These are phyloP conservation scores for Delia radicum DNA, from an alignment of 1,140 invertebrate species.

Conservation along the genomic window DNA sequence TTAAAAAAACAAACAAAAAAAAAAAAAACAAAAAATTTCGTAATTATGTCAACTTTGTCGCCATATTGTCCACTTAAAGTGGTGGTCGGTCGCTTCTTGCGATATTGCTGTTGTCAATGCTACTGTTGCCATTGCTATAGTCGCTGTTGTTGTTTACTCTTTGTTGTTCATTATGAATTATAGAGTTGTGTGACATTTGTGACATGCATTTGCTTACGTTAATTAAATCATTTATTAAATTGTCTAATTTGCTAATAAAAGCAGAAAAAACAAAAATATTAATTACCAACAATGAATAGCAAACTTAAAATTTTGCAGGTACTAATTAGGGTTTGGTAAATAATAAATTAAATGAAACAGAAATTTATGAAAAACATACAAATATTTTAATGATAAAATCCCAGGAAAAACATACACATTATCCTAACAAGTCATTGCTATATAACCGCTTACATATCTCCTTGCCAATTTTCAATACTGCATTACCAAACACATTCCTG, in stretches of 20 bases:
- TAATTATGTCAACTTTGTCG: constrained; percentile 22
- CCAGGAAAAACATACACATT: too few relatives aligned
- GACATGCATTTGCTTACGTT: constrained; percentile 23
- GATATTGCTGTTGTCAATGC: background rate
- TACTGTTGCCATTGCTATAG: background rate
- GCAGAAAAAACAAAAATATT: background rate
- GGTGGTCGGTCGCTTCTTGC: background rate
- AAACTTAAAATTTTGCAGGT: background rate
- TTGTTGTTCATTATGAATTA: constrained; percentile 23
- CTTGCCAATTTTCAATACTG: too few relatives aligned
- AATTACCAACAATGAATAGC: background rate
- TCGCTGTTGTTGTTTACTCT: background rate
- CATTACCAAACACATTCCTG: too few relatives aligned
- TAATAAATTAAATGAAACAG: background rate
- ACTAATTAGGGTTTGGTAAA: too few relatives aligned
- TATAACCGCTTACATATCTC: too few relatives aligned
- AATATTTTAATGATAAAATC: background rate
- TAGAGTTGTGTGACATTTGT: constrained; percentile 21
- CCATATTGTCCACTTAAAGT: constrained; percentile 18
- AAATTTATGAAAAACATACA: background rate
- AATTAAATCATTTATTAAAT: constrained; percentile 24
- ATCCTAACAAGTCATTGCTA: background rate
- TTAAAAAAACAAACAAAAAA: background rate
- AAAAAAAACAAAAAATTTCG: background rate
- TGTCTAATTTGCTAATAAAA: background rate